These are phyloP conservation scores for Gymnocephalus cernua DNA, from an alignment of 2,113 vertebrate species.

Conservation along the genomic window DNA sequence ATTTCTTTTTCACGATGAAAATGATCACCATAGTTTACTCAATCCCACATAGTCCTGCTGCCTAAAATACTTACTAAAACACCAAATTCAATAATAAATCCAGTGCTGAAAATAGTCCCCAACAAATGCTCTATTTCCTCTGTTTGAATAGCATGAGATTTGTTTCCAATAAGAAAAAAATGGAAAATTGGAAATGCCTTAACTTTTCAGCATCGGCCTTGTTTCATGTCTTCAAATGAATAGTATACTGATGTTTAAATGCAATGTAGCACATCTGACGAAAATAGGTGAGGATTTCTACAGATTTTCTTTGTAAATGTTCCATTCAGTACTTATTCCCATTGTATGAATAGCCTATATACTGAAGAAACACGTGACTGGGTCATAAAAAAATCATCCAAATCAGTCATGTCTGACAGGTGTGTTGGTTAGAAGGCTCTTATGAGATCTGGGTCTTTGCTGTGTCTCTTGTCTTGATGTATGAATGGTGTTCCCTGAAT, in stretches of 20 bases:
- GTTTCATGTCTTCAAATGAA: neutral
- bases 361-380: neutral
- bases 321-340: neutral
- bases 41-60: neutral
- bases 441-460: conserved; percentile 23
- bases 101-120: neutral
- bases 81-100: neutral
- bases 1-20: neutral
- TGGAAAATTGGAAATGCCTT: too few species aligned
- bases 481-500: conserved; percentile 36
- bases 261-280: neutral
- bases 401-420: conserved; percentile 11
- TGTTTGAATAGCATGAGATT: neutral
- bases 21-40: neutral
- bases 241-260: neutral
- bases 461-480: conserved; percentile 13
- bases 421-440: neutral
- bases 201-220: too few species aligned
- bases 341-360: too few species aligned
- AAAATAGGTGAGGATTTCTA: neutral
- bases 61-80: neutral
- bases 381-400: neutral
- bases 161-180: neutral
- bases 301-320: neutral
- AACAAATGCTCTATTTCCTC: neutral